Conservation (phyloP, 2,113 vertebrate species). For the Toxostoma redivivum region DNA sequence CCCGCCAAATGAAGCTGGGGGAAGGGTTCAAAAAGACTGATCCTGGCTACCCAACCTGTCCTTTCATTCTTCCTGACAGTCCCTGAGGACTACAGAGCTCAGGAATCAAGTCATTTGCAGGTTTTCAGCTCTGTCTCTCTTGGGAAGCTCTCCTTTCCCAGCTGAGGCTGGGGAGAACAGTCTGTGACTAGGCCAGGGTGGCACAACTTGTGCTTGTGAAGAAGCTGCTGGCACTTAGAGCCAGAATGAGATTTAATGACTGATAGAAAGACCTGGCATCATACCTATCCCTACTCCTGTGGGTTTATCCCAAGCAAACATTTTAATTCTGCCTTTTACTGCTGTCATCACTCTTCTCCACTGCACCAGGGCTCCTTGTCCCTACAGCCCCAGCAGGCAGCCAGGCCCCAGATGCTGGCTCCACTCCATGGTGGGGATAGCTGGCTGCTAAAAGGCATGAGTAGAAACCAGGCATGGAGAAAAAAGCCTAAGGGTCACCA, state of each 20-base stretch:
- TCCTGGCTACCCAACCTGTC: background rate
- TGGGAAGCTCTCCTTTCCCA: background rate
- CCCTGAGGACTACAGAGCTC: background rate
- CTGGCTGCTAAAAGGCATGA: background rate
- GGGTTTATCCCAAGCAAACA: background rate
- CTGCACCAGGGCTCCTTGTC: background rate
- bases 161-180: background rate
- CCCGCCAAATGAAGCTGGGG: background rate
- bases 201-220: background rate
- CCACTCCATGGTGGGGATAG: rapidly evolving
- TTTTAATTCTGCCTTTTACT: background rate
- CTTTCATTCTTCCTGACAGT: background rate
- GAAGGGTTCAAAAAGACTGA: background rate
- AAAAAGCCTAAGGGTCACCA: background rate
- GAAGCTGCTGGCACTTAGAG: background rate
- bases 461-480: background rate
- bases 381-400: background rate
- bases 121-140: background rate
- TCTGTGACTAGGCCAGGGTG: too few species aligned
- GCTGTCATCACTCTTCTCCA: background rate
- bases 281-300: background rate
- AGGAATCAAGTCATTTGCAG: background rate
- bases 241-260: background rate
- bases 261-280: background rate
- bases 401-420: background rate